These are phyloP conservation scores for Lordiphosa fenestrarum DNA, from an alignment of 2,888 invertebrate genomes.

Conservation along the genomic window DNA sequence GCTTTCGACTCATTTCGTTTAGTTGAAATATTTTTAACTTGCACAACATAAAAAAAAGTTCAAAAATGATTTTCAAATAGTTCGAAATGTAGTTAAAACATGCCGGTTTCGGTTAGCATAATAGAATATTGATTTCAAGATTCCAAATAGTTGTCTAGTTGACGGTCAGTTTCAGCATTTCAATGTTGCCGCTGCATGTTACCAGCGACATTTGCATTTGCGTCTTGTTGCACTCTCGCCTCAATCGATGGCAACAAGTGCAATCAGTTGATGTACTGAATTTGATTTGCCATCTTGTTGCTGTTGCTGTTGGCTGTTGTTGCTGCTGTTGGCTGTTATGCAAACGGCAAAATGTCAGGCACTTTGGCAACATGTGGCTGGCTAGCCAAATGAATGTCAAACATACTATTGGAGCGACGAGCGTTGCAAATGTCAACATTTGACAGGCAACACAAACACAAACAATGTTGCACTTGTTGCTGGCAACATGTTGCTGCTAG, in stretches of 20 bases:
- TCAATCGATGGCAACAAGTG: constrained; percentile 60
- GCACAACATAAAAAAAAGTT: no score
- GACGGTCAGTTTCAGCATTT: no score
- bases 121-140: no score
- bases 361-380: constrained; percentile 66
- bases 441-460: constrained; percentile 58
- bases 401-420: constrained; percentile 55
- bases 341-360: constrained; percentile 69
- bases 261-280: constrained; percentile 66
- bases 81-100: no score
- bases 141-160: no score
- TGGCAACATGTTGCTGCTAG: constrained; percentile 57
- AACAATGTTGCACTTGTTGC: constrained; percentile 53
- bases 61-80: no score
- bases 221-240: constrained; percentile 10
- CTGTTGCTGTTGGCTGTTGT: constrained; percentile 30
- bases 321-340: constrained; percentile 48
- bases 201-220: constrained; percentile 54
- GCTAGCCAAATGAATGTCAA: constrained; percentile 63
- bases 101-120: no score
- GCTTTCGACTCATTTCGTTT: no score
- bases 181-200: constrained; percentile 43
- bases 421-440: constrained; percentile 66
- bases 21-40: no score
- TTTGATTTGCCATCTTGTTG: constrained; percentile 62